Conservation (phyloP, 2,888 invertebrate genomes). For the Tanypteryx hageni region DNA sequence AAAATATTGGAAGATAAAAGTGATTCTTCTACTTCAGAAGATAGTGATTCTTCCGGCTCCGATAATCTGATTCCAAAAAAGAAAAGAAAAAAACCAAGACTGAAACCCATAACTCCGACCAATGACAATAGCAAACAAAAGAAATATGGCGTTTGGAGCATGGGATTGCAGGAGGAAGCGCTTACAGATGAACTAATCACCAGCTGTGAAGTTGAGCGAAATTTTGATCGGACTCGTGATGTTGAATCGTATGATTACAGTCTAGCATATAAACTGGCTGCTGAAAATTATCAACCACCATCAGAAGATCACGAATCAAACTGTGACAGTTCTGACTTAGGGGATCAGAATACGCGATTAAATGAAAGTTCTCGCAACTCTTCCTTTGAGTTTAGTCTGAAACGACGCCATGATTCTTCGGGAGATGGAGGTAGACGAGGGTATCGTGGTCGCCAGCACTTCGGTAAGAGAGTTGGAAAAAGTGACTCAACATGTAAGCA, state of each 20-base stretch:
- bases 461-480: not conserved
- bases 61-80: slow-evolving; percentile 77
- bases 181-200: slow-evolving; percentile 87
- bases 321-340: slow-evolving; percentile 6
- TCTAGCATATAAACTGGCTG: slow-evolving; percentile 73
- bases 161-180: slow-evolving; percentile 85
- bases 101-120: slow-evolving; percentile 41
- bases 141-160: slow-evolving; percentile 88
- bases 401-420: slow-evolving; percentile 63
- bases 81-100: slow-evolving; percentile 57
- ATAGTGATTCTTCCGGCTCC: slow-evolving; percentile 80
- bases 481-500: slow-evolving; percentile 75
- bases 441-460: slow-evolving; percentile 22
- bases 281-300: slow-evolving; percentile 66
- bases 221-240: slow-evolving; percentile 79
- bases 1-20: slow-evolving; percentile 75
- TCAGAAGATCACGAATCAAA: not conserved
- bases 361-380: not conserved
- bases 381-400: slow-evolving; percentile 2
- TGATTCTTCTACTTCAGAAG: slow-evolving; percentile 76
- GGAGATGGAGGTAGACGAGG: slow-evolving; percentile 45
- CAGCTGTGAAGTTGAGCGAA: slow-evolving; percentile 84
- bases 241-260: slow-evolving; percentile 89
- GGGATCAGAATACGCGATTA: slow-evolving; percentile 8
- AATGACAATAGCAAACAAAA: slow-evolving; percentile 76